These are phyloP conservation scores for Drosophila fungiperda DNA, from an alignment of 2,888 invertebrate genomes.

Conservation along the genomic window DNA sequence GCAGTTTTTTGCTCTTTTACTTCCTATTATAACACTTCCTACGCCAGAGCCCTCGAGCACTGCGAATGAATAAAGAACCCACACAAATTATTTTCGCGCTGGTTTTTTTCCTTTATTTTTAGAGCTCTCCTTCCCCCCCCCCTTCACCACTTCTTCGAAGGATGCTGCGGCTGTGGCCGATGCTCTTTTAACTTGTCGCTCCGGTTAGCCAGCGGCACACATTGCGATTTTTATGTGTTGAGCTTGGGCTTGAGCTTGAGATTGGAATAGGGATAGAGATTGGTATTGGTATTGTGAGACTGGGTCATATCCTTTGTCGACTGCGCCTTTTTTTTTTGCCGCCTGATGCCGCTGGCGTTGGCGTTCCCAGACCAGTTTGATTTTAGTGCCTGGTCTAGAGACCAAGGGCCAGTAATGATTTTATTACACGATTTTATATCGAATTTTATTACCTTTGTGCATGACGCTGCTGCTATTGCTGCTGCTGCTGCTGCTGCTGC, in stretches of 20 bases:
- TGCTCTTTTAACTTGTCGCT: conserved; percentile 60
- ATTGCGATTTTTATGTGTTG: conserved; percentile 71
- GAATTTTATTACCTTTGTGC: conserved; percentile 79
- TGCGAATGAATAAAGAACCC: conserved; percentile 52
- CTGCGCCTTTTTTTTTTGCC: conserved; percentile 43
- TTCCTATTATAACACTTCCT: conserved; percentile 49
- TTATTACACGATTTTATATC: conserved; percentile 79
- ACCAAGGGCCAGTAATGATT: conserved; percentile 69
- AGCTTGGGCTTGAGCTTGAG: conserved; percentile 34
- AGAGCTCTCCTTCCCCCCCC: conserved; percentile 19
- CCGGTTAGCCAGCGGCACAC: conserved; percentile 71
- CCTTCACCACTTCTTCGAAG: conserved; percentile 7
- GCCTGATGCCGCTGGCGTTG: conserved; percentile 39
- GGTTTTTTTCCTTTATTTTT: conserved; percentile 54
- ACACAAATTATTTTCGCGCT: conserved; percentile 77
- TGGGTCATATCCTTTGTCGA: conserved; percentile 53
- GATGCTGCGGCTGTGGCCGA: conserved; percentile 27
- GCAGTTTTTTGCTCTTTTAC: conserved; percentile 63
- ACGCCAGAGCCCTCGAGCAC: conserved; percentile 47
- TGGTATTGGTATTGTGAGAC: conserved; percentile 25
- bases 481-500: not conserved
- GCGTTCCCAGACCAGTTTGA: conserved; percentile 64
- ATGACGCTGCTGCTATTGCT: conserved; percentile 53
- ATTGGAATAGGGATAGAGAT: conserved; percentile 2
- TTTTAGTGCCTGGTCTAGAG: conserved; percentile 54